These are phyloP conservation scores for Microcebus lehilahytsara DNA, from an alignment of 2,113 vertebrate species.

Conservation along the genomic window DNA sequence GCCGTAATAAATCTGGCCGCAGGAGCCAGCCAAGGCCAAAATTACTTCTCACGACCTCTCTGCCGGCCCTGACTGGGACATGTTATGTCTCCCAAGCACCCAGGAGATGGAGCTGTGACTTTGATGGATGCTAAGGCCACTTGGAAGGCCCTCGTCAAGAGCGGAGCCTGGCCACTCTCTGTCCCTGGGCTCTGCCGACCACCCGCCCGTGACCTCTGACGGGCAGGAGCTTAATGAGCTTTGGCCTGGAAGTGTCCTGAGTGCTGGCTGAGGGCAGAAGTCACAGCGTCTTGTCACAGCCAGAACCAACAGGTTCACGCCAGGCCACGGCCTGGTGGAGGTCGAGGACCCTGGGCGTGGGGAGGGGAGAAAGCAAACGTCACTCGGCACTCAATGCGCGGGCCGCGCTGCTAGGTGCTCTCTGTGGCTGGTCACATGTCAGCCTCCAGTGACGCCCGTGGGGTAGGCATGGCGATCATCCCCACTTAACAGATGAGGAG, in stretches of 20 bases:
- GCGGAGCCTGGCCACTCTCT: not conserved
- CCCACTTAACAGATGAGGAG: not conserved
- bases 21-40: not conserved
- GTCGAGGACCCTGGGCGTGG: rapidly evolving
- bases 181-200: not conserved
- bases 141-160: not conserved
- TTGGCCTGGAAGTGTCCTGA: not conserved
- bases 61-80: not conserved
- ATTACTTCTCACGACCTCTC: not conserved
- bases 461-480: rapidly evolving
- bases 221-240: not conserved
- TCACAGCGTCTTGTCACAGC: rapidly evolving
- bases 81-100: not conserved
- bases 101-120: not conserved
- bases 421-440: not conserved
- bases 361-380: not conserved
- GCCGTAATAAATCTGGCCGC: not conserved
- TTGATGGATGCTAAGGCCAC: not conserved
- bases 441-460: not conserved
- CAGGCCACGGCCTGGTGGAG: rapidly evolving
- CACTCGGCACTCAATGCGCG: rapidly evolving
- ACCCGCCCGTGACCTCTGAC: not conserved
- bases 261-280: not conserved
- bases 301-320: not conserved
- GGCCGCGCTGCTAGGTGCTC: not conserved